phyloP scores from a whole-genome alignment of 2,113 vertebrate genomes.

The Hippocampus mohnikei region DNA sequence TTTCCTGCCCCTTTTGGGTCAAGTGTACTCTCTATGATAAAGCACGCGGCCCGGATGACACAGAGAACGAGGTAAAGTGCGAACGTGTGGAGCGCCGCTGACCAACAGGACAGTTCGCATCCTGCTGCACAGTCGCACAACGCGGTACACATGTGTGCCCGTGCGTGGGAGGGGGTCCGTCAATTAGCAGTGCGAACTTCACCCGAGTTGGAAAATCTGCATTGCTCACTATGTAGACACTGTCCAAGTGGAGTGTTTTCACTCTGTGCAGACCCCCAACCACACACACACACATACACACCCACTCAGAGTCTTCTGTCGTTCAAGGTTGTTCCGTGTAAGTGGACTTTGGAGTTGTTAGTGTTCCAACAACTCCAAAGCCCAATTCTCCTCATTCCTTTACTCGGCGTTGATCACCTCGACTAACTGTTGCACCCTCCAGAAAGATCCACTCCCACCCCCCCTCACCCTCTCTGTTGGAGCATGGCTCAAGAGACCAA shows the following conservation, averaged over 20 bases:
- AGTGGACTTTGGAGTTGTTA: background rate
- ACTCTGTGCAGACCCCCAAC: background rate
- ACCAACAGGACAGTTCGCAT: background rate
- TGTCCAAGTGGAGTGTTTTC: background rate
- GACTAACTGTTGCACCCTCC: slow-evolving; percentile 53
- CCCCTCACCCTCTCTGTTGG: slow-evolving; percentile 66
- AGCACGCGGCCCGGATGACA: slow-evolving; percentile 1
- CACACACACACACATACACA: background rate
- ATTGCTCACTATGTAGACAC: background rate
- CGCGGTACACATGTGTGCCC: background rate
- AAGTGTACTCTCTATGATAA: background rate
- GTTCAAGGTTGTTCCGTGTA: background rate
- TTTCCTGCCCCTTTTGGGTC: background rate
- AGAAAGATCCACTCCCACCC: slow-evolving; percentile 70
- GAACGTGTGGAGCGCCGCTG: background rate
- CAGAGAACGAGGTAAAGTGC: slow-evolving; percentile 1
- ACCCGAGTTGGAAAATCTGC: background rate
- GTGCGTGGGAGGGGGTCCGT: background rate
- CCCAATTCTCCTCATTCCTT: background rate
- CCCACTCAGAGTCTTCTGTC: background rate
- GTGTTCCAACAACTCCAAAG: background rate
- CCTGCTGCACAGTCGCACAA: background rate
- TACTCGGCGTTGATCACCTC: slow-evolving; percentile 4
- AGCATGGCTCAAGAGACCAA: slow-evolving; percentile 91
- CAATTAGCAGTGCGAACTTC: background rate